A percentile compares a stretch with the other conserved stretches of the same genome.
These are phyloP conservation scores for Ips typographus DNA, from an alignment of 1,140 invertebrate genomes.

Conservation along the genomic window DNA sequence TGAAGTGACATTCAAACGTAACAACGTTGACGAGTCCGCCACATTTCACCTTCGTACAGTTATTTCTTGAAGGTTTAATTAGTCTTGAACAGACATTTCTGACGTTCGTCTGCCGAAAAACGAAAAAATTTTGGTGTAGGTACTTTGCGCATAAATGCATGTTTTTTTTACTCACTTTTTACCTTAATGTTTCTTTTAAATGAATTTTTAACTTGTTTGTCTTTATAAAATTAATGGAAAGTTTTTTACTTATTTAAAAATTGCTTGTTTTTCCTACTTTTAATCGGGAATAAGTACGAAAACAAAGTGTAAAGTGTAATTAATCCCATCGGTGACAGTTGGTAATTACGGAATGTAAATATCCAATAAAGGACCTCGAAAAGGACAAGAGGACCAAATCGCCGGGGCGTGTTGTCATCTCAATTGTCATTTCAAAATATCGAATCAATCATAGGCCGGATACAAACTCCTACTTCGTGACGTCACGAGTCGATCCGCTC, in stretches of 20 bases:
- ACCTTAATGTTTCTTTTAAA: too few species aligned
- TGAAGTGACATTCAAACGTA: conserved; percentile 27
- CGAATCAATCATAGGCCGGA: conserved; percentile 33
- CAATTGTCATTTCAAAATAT: conserved; percentile 24
- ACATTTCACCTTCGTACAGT: conserved; percentile 15
- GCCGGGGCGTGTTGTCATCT: conserved; percentile 26
- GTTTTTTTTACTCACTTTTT: too few species aligned
- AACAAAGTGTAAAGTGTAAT: too few species aligned
- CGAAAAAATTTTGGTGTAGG: not conserved
- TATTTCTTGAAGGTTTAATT: conserved; percentile 21
- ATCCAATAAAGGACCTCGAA: not conserved
- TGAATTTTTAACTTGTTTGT: too few species aligned
- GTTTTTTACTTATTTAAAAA: too few species aligned
- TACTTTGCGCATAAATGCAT: too few species aligned
- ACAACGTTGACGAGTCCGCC: conserved; percentile 24
- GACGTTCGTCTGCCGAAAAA: conserved; percentile 12
- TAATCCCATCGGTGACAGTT: not conserved
- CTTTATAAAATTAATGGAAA: too few species aligned
- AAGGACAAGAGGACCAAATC: conserved; percentile 17
- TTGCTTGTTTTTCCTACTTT: too few species aligned
- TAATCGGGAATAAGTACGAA: too few species aligned
- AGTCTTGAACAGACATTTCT: conserved; percentile 18
- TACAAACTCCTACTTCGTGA: conserved; percentile 24
- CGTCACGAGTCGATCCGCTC: conserved; percentile 24
- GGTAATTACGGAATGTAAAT: not conserved